Evolutionary conservation across 92 coral and sea anemone species (phyloP).

Genomic region (Pocillopora grandis): DNA sequence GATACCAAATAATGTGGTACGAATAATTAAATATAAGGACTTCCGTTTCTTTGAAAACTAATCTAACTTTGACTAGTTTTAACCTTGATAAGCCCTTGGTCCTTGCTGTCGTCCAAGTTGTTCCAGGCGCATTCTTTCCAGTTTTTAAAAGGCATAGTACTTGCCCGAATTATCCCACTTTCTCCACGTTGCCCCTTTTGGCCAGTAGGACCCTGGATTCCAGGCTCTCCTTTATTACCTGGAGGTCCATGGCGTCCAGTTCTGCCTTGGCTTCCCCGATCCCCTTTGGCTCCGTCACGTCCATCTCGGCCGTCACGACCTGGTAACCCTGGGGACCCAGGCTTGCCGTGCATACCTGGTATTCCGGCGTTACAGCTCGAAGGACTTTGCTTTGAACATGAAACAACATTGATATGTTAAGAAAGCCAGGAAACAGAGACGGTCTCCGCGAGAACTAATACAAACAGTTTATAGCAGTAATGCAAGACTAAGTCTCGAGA

Average conservation of each 20-base stretch:
- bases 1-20: too few species aligned
- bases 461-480: too few species aligned
- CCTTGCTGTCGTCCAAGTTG: neutral
- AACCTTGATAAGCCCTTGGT: neutral
- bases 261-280: neutral
- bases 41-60: too few species aligned
- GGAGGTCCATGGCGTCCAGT: constrained; percentile 9
- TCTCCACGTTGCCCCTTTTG: constrained; percentile 2
- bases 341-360: constrained; percentile 10
- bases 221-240: neutral
- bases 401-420: too few species aligned
- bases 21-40: too few species aligned
- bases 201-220: neutral
- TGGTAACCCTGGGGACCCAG: constrained; percentile 1
- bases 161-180: neutral
- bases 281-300: constrained; percentile 7
- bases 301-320: constrained; percentile 11
- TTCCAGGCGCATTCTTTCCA: neutral
- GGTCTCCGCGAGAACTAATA: too few species aligned
- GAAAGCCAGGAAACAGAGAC: too few species aligned
- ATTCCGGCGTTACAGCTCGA: neutral
- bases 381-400: neutral
- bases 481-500: too few species aligned
- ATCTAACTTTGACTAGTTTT: too few species aligned
- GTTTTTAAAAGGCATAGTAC: too few species aligned